phyloP scores from a whole-genome alignment of 2,888 invertebrate species.

The Meghimatium bilineatum region DNA sequence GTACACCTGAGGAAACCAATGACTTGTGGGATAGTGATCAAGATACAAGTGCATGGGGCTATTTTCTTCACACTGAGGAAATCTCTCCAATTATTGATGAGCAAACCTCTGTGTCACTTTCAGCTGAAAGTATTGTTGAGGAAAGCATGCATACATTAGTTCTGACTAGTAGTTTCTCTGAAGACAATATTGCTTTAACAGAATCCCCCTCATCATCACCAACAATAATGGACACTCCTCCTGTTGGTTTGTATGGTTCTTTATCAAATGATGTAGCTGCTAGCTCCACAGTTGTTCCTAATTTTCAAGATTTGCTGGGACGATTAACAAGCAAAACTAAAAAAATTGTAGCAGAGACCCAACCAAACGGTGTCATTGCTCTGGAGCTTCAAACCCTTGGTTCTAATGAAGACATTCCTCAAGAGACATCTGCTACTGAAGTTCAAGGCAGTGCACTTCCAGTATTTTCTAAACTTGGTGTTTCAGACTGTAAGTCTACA shows the following conservation, averaged over 20 bases:
- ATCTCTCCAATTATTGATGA: background rate
- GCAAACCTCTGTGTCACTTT: no score
- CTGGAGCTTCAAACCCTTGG: background rate
- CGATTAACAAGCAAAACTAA: background rate
- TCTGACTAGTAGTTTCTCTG: background rate
- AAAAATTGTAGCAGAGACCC: background rate
- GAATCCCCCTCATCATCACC: background rate
- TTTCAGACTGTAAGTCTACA: background rate
- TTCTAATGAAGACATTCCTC: background rate
- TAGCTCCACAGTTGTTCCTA: background rate
- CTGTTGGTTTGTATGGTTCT: background rate
- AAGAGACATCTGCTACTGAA: background rate
- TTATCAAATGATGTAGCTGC: background rate
- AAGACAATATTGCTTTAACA: background rate
- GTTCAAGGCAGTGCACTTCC: background rate
- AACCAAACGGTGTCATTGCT: background rate
- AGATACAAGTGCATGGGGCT: background rate
- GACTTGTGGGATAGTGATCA: background rate
- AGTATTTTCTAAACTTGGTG: conserved; percentile 4
- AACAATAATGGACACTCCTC: background rate
- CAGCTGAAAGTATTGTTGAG: no score
- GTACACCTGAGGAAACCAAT: background rate
- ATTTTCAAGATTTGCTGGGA: background rate
- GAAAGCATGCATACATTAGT: background rate
- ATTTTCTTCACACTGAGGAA: background rate